These are phyloP conservation scores for Hetaerina americana DNA, from an alignment of 1,140 invertebrate genomes.

Conservation along the genomic window DNA sequence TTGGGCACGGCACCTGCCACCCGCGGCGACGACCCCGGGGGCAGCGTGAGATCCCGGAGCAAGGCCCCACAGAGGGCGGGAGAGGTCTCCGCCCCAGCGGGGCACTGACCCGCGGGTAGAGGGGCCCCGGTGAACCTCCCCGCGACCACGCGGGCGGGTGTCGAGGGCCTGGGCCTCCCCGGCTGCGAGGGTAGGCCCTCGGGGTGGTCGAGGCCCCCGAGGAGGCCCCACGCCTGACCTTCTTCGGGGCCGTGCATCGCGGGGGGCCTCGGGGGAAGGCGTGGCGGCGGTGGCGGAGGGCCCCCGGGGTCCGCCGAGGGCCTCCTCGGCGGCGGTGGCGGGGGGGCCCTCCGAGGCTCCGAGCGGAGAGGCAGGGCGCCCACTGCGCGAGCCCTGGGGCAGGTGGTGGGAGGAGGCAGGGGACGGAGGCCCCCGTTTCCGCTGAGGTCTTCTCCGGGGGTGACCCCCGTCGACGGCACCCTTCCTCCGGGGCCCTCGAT, in stretches of 20 bases:
- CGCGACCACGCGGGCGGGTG: conserved; percentile 6
- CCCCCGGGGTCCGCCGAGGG: conserved; percentile 5
- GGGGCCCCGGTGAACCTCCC: conserved; percentile 5
- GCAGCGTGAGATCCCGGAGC: not conserved
- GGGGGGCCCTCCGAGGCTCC: conserved; percentile 10
- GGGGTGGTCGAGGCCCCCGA: too few relatives aligned
- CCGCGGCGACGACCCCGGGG: too few relatives aligned
- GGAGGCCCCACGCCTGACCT: conserved; percentile 3
- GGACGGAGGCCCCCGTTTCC: too few relatives aligned
- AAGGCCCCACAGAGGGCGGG: not conserved
- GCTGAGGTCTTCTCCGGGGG: too few relatives aligned
- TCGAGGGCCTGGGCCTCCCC: not conserved
- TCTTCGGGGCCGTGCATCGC: conserved; percentile 9
- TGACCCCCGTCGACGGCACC: too few relatives aligned
- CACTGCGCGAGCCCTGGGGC: conserved; percentile 20
- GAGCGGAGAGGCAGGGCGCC: conserved; percentile 21
- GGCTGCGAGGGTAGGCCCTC: not conserved
- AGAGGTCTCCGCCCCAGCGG: conserved; percentile 11
- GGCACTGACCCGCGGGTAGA: too few relatives aligned
- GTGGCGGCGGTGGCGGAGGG: conserved; percentile 10
- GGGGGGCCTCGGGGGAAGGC: conserved; percentile 9
- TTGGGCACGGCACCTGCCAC: too few relatives aligned
- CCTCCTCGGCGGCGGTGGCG: conserved; percentile 4
- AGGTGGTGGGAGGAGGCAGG: too few relatives aligned
- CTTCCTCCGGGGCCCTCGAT: too few relatives aligned